Percentiles rank a stretch among this genome's conserved stretches.
phyloP scores from a whole-genome alignment of 2,113 vertebrate genomes.

The Loxodonta africana region DNA sequence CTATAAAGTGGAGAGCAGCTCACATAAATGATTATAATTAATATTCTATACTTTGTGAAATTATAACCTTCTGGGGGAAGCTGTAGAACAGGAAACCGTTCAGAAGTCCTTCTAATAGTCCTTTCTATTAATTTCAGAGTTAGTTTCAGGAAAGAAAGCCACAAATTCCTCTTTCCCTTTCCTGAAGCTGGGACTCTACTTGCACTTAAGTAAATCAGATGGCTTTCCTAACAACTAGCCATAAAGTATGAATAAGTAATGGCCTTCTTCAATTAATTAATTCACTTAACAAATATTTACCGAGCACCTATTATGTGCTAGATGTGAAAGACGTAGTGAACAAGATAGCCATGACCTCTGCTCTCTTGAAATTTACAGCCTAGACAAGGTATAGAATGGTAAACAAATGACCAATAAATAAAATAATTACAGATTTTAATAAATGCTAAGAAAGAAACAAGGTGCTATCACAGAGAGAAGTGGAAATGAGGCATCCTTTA shows the following conservation, averaged over 20 bases:
- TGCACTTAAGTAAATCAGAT: neutral
- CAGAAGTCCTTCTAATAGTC: neutral
- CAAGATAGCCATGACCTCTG: neutral
- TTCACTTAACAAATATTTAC: neutral
- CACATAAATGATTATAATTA: slow-evolving; percentile 57
- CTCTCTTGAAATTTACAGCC: neutral
- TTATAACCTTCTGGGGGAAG: neutral
- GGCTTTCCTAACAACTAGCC: neutral
- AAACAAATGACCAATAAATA: neutral
- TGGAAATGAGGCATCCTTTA: neutral
- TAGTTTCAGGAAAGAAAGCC: neutral
- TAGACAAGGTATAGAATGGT: neutral
- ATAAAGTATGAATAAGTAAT: neutral
- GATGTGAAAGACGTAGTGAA: neutral
- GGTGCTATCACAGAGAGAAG: neutral
- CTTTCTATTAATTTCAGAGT: neutral
- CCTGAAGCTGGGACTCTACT: neutral
- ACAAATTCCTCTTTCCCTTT: neutral
- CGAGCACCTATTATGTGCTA: neutral
- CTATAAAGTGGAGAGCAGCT: slow-evolving; percentile 56
- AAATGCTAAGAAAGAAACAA: neutral
- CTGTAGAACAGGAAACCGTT: neutral
- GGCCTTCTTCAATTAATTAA: neutral
- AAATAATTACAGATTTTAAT: neutral
- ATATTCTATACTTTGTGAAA: neutral